Conservation (phyloP, 1,140 invertebrate species). For the Ips typographus region DNA sequence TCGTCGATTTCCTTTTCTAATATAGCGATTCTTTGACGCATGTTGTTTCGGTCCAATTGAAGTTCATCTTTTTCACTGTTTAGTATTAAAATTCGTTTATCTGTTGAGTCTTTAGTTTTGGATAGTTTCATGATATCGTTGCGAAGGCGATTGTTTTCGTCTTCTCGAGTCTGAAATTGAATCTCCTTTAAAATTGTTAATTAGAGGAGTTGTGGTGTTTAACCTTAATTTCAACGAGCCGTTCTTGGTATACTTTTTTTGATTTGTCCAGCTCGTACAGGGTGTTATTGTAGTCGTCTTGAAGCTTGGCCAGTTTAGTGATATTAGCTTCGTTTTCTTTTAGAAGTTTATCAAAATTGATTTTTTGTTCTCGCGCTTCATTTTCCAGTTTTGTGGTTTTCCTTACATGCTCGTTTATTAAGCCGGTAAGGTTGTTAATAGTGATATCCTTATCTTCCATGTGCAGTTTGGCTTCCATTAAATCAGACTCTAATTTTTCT, state of each 20-base stretch:
- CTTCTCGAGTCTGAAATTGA: conserved; percentile 34
- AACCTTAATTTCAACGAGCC: conserved; percentile 41
- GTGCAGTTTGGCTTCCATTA: conserved; percentile 39
- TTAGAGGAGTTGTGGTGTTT: not conserved
- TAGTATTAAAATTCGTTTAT: conserved; percentile 44
- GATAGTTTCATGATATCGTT: conserved; percentile 43
- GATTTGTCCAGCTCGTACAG: conserved; percentile 34
- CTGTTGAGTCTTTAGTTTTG: conserved; percentile 42
- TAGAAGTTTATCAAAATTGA: conserved; percentile 48
- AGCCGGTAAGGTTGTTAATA: conserved; percentile 43
- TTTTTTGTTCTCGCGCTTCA: conserved; percentile 54
- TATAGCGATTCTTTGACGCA: conserved; percentile 53
- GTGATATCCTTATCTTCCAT: conserved; percentile 42
- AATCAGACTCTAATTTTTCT: conserved; percentile 44
- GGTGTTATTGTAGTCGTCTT: conserved; percentile 36
- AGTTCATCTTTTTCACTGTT: conserved; percentile 51
- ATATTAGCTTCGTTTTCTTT: conserved; percentile 49
- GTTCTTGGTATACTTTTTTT: conserved; percentile 35
- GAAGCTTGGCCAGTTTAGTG: conserved; percentile 39
- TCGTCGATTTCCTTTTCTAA: conserved; percentile 57
- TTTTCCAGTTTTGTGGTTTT: conserved; percentile 51
- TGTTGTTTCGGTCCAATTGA: conserved; percentile 51
- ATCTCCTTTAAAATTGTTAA: not conserved
- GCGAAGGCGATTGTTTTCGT: conserved; percentile 39
- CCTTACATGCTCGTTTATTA: conserved; percentile 50